Conservation (phyloP, 92 coral and sea anemone genomes). For the Paragorgia papillata region DNA sequence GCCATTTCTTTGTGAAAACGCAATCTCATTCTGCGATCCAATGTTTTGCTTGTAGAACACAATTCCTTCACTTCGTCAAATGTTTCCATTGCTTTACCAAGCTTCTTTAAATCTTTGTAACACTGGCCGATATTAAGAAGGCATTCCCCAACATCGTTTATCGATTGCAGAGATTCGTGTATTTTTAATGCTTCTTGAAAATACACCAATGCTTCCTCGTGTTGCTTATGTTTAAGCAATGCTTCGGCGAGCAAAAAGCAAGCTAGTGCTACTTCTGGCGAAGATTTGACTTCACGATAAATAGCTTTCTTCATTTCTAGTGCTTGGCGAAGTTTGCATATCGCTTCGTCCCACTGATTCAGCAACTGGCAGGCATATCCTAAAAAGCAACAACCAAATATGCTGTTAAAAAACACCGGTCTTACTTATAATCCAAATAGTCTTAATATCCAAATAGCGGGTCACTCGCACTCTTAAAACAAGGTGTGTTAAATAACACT, state of each 20-base stretch:
- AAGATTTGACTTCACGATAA: background rate
- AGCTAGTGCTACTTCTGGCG: background rate
- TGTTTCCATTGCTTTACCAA: background rate
- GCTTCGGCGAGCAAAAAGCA: constrained; percentile 10
- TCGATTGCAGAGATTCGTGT: constrained; percentile 3
- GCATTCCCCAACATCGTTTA: constrained; percentile 19
- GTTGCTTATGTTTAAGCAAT: constrained; percentile 2
- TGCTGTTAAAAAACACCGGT: no score
- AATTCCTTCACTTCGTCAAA: constrained; percentile 7
- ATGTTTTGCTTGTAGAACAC: background rate
- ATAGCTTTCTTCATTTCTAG: constrained; percentile 29
- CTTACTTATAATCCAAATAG: no score
- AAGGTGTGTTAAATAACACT: no score
- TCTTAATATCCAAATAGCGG: background rate
- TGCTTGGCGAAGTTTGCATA: constrained; percentile 17
- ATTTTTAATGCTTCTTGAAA: constrained; percentile 27
- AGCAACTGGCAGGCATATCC: constrained; percentile 23
- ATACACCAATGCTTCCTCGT: constrained; percentile 19
- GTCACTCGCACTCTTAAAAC: no score
- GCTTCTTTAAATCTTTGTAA: constrained; percentile 28
- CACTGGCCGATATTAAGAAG: constrained; percentile 13
- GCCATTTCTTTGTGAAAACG: no score
- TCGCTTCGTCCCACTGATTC: constrained; percentile 24
- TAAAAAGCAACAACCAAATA: no score
- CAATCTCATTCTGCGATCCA: no score